Conservation (phyloP, 2,888 invertebrate species). For the Emmelina monodactyla region DNA sequence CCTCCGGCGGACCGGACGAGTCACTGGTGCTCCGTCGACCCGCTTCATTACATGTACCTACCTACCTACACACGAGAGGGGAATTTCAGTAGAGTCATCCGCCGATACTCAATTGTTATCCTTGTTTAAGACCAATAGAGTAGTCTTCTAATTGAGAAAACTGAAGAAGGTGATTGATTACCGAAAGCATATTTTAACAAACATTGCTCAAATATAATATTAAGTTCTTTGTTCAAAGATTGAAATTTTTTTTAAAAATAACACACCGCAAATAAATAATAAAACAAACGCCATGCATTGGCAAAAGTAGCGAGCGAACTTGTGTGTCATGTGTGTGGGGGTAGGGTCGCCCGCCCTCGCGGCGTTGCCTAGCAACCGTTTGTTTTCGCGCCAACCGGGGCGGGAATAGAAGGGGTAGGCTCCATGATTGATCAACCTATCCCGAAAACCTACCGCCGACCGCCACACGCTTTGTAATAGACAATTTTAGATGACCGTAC, state of each 20-base stretch:
- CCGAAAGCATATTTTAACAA: no score
- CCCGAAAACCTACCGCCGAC: constrained; percentile 21
- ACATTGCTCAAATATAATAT: no score
- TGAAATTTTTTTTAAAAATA: background rate
- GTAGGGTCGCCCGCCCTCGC: constrained; percentile 32
- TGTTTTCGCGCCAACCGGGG: constrained; percentile 58
- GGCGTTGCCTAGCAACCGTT: constrained; percentile 59
- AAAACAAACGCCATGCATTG: constrained; percentile 16
- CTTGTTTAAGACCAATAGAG: no score
- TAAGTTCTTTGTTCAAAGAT: no score
- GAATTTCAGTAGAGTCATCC: background rate
- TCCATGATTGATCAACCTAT: constrained; percentile 66
- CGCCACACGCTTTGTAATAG: background rate
- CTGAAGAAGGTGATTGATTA: no score
- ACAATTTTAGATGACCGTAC: no score
- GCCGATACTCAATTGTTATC: no score
- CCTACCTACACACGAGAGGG: background rate
- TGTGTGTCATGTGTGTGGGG: constrained; percentile 46
- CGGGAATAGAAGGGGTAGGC: constrained; percentile 63
- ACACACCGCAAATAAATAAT: background rate
- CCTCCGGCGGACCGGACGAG: constrained; percentile 34
- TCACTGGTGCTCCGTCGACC: background rate
- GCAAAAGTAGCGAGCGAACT: constrained; percentile 18
- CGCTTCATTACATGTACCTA: background rate
- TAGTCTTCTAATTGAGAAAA: no score